Evolutionary conservation across 2,797 vertebrate species (phyloP).

Genomic region (Fratercula arctica): DNA sequence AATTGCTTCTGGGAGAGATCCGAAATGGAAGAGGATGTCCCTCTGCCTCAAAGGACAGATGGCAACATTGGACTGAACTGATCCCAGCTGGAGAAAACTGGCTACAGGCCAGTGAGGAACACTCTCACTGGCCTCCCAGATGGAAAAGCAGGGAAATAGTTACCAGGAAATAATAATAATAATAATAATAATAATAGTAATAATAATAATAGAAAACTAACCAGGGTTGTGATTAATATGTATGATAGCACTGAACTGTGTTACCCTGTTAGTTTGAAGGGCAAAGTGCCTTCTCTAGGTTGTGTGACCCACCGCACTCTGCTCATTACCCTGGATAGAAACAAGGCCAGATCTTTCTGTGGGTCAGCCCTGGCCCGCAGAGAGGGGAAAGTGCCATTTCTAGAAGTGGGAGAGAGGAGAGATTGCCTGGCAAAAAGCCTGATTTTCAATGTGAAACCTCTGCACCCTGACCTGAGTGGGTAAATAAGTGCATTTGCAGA

Average conservation of each 20-base stretch:
- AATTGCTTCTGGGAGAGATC: conserved; percentile 8
- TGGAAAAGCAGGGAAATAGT: conserved; percentile 50
- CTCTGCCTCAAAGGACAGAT: conserved; percentile 68
- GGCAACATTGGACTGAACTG: conserved; percentile 57
- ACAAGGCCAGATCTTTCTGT: background rate
- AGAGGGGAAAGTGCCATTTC: background rate
- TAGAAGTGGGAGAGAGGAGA: background rate
- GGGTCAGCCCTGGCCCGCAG: background rate
- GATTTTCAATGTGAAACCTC: background rate
- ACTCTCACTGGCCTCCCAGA: conserved; percentile 58
- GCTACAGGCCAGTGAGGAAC: conserved; percentile 55
- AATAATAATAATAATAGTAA: background rate
- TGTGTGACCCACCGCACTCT: accelerated
- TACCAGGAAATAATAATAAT: conserved; percentile 4
- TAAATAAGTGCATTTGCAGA: background rate
- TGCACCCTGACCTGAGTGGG: background rate
- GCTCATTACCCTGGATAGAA: background rate
- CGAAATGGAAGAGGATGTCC: conserved; percentile 38
- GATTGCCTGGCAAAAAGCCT: background rate
- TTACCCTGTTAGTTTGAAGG: background rate
- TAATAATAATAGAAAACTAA: background rate
- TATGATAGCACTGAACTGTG: background rate
- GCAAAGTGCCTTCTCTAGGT: background rate
- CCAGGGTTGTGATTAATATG: background rate
- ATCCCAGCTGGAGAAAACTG: conserved; percentile 71